A percentile compares a stretch with the other conserved stretches of the same genome.
Evolutionary conservation across 2,888 invertebrate species (phyloP).

Genomic region (Pammene aurita): DNA sequence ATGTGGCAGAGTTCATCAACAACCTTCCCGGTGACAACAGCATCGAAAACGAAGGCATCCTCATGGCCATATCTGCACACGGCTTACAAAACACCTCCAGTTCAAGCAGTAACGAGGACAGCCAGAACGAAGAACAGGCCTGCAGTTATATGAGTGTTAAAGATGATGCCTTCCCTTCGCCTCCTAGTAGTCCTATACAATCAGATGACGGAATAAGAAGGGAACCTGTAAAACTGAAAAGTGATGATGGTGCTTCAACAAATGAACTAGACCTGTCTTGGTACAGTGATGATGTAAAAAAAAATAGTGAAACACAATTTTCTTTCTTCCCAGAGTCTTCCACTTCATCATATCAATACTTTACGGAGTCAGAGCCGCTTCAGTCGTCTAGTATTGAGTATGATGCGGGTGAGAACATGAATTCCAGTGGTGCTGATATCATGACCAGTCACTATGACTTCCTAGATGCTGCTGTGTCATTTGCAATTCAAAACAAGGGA

Average conservation of each 20-base stretch:
- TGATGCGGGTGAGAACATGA: constrained; percentile 52
- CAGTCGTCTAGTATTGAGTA: constrained; percentile 53
- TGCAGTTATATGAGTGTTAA: constrained; percentile 41
- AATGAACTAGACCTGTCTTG: constrained; percentile 58
- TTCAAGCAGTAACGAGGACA: constrained; percentile 53
- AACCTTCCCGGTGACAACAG: constrained; percentile 81
- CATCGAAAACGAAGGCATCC: constrained; percentile 87
- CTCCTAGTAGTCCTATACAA: constrained; percentile 55
- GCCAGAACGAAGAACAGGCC: constrained; percentile 33
- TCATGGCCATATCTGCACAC: constrained; percentile 89
- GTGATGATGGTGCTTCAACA: constrained; percentile 49
- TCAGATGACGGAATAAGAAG: constrained; percentile 55
- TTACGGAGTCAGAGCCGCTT: constrained; percentile 53
- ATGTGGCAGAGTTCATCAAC: constrained; percentile 81
- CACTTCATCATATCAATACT: constrained; percentile 57
- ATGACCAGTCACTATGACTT: constrained; percentile 79
- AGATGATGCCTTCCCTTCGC: constrained; percentile 50
- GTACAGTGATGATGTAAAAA: constrained; percentile 54
- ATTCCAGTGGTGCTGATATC: constrained; percentile 52
- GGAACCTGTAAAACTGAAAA: constrained; percentile 44
- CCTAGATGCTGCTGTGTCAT: constrained; percentile 88
- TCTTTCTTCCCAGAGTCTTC: constrained; percentile 58
- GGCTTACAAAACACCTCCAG: constrained; percentile 82
- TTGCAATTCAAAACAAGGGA: constrained; percentile 89
- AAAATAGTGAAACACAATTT: constrained; percentile 50